Evolutionary conservation across 37 sponge, comb jelly and placozoan genomes (phyloP), one percentile per base, ranked within the genome.

Genomic region (Mnemiopsis leidyi): DNA sequence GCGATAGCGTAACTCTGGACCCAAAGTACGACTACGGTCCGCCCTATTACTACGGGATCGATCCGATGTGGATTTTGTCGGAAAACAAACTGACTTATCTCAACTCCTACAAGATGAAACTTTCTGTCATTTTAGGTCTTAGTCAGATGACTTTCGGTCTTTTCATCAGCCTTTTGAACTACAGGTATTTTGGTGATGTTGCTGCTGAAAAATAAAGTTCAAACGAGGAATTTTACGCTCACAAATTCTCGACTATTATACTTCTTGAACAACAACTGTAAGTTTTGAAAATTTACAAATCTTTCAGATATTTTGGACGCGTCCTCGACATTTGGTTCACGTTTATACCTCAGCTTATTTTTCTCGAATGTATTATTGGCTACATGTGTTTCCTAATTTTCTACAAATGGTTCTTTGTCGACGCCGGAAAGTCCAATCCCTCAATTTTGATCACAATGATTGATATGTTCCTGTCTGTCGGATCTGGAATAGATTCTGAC

Each of bases 91-190:
- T 98, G 69, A 28, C 96, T 28, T 96, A 93, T 69, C 93, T 93
- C 76, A 98, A 98, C 94, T 95, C 97, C 38, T 97, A 95, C 96
- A 98, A 98, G 94, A 98, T 98, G 99, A 98, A 98, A 94, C 93
- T 98, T 95, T 96, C 99, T 25, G 40, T 98, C 40, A 93, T 96
- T 38, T 93, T 98, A 1, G 99, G 99, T 20, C 92, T 98, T 0
- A 18, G n/a, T 0, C 99, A 98, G 83, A 98, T 98, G 99, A 40
- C 94, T 40, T 98, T 98, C 95, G 99, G 99, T 24, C 94, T 98
- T 39, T 82, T 96, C 20, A 95, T 98, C 40, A 82, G 95, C 68
- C 69, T 97, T 37, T 94, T 96, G 40, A 98, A 98, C 83, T 93
- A 98, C 82, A 32, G 96, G 98, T 97, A 93, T 95, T 96, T 92